Evolutionary conservation across 2,888 invertebrate genomes (phyloP).

Genomic region (Agrilus mali): DNA sequence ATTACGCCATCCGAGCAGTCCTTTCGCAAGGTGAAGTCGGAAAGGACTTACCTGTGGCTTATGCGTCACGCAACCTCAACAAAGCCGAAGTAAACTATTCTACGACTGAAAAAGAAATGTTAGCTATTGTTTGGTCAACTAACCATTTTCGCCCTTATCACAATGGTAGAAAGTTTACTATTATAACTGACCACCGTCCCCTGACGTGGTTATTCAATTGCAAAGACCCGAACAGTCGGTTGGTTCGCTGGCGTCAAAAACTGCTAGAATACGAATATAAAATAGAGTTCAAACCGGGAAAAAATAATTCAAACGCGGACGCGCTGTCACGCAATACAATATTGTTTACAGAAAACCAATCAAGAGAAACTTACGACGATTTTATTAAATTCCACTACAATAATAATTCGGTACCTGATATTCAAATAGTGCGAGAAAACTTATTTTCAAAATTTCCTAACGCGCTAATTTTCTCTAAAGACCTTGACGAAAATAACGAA

Average conservation of each 20-base stretch:
- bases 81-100: constrained; percentile 24
- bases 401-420: no score
- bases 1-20: constrained; percentile 21
- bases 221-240: constrained; percentile 20
- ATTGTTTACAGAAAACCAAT: no score
- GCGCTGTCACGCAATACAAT: no score
- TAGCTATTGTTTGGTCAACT: constrained; percentile 24
- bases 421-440: no score
- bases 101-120: constrained; percentile 25
- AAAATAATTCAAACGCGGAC: constrained; percentile 19
- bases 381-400: no score
- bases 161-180: constrained; percentile 24
- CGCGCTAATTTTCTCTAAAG: no score
- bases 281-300: constrained; percentile 22
- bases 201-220: constrained; percentile 23
- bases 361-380: no score
- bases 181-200: constrained; percentile 26
- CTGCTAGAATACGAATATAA: constrained; percentile 24
- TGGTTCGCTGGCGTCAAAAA: constrained; percentile 22
- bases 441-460: no score
- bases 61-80: constrained; percentile 22
- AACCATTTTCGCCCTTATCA: constrained; percentile 27
- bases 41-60: constrained; percentile 25
- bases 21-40: constrained; percentile 20
- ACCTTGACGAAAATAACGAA: no score